Conservation (phyloP, 1,140 invertebrate genomes). For the Drosophila yakuba region DNA sequence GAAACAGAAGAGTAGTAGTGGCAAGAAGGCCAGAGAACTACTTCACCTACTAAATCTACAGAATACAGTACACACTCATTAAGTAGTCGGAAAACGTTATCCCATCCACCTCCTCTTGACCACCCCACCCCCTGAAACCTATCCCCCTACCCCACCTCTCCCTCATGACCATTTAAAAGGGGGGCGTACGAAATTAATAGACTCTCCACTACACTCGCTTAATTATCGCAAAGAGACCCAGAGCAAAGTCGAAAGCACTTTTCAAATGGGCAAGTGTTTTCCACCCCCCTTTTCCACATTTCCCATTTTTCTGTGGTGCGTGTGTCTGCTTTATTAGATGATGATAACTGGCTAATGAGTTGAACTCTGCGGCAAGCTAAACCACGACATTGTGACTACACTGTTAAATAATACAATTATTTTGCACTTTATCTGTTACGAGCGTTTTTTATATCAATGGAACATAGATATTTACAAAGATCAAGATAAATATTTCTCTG, state of each 20-base stretch:
- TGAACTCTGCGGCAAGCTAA: conserved; percentile 68
- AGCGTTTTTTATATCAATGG: not conserved
- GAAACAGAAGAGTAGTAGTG: conserved; percentile 7
- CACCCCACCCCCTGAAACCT: not conserved
- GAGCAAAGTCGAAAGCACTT: conserved; percentile 38
- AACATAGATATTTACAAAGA: too few relatives aligned
- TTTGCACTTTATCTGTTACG: not conserved
- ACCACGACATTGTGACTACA: conserved; percentile 52
- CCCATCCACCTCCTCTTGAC: conserved; percentile 33
- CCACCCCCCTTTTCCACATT: not conserved
- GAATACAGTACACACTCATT: conserved; percentile 57
- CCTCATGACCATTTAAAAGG: conserved; percentile 52
- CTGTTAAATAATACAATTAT: not conserved
- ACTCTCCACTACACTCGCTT: conserved; percentile 67
- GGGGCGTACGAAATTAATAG: conserved; percentile 80
- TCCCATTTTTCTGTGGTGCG: conserved; percentile 32
- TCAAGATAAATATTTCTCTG: too few relatives aligned
- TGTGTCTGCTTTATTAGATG: conserved; percentile 77
- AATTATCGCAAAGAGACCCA: conserved; percentile 68
- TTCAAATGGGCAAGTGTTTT: conserved; percentile 75
- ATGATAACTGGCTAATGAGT: conserved; percentile 82
- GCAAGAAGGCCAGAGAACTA: conserved; percentile 27
- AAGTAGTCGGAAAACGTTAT: conserved; percentile 63
- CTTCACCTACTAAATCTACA: conserved; percentile 50
- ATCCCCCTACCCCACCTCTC: not conserved